Conservation (phyloP, 2,888 invertebrate genomes). For the Heliconius cydno region DNA sequence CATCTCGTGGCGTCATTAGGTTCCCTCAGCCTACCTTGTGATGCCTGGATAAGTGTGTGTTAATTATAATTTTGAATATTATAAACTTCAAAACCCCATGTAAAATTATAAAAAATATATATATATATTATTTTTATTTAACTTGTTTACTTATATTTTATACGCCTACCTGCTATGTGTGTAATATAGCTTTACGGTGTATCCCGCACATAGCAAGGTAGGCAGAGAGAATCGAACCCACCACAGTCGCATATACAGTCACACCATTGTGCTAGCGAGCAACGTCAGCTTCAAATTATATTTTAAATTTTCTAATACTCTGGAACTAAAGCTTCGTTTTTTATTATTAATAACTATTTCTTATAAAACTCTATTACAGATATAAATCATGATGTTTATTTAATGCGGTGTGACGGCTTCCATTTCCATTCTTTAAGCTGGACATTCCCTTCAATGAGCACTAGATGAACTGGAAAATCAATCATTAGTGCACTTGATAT, state of each 20-base stretch:
- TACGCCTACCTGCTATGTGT: too few relatives aligned
- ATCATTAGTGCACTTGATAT: constrained; percentile 5
- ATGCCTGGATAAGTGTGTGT: too few relatives aligned
- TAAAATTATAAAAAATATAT: too few relatives aligned
- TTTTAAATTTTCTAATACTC: too few relatives aligned
- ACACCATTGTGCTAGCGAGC: too few relatives aligned
- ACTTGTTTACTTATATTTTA: not conserved
- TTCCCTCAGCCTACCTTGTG: too few relatives aligned
- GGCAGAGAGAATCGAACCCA: not conserved
- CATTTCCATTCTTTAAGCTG: constrained; percentile 16
- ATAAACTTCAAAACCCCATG: too few relatives aligned
- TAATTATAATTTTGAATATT: too few relatives aligned
- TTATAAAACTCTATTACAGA: not conserved
- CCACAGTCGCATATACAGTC: rapidly evolving
- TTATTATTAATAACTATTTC: too few relatives aligned
- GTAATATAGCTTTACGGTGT: not conserved
- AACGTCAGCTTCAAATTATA: too few relatives aligned
- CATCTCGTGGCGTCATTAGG: too few relatives aligned
- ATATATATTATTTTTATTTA: not conserved
- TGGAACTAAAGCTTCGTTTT: too few relatives aligned
- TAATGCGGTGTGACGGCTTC: constrained; percentile 2
- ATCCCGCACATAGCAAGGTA: not conserved
- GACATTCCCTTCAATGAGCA: not conserved
- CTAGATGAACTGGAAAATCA: constrained; percentile 12
- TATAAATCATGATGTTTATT: not conserved